phyloP scores from a whole-genome alignment of 2,113 vertebrate genomes.

The Brachionichthys hirsutus region DNA sequence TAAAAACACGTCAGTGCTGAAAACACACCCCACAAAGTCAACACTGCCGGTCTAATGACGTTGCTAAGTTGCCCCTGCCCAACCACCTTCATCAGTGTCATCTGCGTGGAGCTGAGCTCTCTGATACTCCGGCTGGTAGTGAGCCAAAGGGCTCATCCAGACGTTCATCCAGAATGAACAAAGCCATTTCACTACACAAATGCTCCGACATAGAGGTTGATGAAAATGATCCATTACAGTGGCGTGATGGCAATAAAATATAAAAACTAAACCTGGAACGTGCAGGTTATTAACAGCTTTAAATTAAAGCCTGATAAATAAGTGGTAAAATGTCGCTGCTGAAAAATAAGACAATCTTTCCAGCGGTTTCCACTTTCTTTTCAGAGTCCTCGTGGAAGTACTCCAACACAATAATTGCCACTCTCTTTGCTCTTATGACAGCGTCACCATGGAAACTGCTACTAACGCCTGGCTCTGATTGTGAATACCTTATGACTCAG shows the following conservation, averaged over 20 bases:
- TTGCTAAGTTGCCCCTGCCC: conserved; percentile 21
- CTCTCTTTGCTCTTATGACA: conserved; percentile 42
- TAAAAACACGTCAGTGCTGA: background rate
- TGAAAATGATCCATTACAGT: conserved; percentile 7
- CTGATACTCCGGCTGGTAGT: conserved; percentile 27
- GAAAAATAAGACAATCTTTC: conserved; percentile 41
- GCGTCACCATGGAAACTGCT: conserved; percentile 65
- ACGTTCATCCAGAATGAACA: conserved; percentile 24
- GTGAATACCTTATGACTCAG: conserved; percentile 42
- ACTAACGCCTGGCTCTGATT: conserved; percentile 51
- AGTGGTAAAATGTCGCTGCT: conserved; percentile 19
- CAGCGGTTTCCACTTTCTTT: conserved; percentile 28
- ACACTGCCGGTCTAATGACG: background rate
- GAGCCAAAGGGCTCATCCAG: conserved; percentile 32
- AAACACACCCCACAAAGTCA: conserved; percentile 22
- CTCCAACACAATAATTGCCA: conserved; percentile 64
- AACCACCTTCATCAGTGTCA: conserved; percentile 20
- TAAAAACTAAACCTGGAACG: conserved; percentile 15
- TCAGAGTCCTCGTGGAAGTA: conserved; percentile 56
- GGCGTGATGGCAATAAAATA: conserved; percentile 10
- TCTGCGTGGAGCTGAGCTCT: conserved; percentile 19
- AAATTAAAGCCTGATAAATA: conserved; percentile 9
- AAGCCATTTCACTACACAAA: conserved; percentile 36
- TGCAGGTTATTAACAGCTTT: conserved; percentile 11
- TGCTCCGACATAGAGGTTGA: conserved; percentile 29